Evolutionary conservation across 2,113 vertebrate genomes (phyloP).

Genomic region (Marmota monax): DNA sequence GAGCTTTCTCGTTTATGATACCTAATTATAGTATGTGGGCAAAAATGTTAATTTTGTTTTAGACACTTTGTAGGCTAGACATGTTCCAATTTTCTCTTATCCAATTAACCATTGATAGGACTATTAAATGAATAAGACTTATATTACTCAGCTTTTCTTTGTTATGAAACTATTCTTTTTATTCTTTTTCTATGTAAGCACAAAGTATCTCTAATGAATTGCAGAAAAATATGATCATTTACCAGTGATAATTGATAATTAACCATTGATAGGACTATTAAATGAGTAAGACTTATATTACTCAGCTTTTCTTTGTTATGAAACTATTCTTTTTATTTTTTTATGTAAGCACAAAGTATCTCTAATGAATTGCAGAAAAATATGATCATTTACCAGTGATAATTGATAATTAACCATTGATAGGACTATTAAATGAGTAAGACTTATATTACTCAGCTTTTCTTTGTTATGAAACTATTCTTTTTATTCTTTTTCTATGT

Average conservation of each 20-base stretch:
- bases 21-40: neutral
- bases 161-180: constrained; percentile 26
- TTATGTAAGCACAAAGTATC: no score
- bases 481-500: neutral
- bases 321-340: no score
- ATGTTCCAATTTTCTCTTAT: constrained; percentile 1
- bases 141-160: constrained; percentile 6
- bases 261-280: no score
- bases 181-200: neutral
- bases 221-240: neutral
- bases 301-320: no score
- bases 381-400: no score
- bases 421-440: neutral
- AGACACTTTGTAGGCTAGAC: neutral
- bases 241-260: neutral
- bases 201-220: neutral
- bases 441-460: neutral
- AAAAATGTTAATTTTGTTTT: constrained; percentile 24
- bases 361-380: no score
- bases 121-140: neutral
- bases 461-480: constrained; percentile 29
- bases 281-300: no score
- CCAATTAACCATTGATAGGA: neutral
- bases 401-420: neutral
- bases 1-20: neutral